These are phyloP conservation scores for Mus pahari DNA, from an alignment of 2,113 vertebrate genomes.

Conservation along the genomic window DNA sequence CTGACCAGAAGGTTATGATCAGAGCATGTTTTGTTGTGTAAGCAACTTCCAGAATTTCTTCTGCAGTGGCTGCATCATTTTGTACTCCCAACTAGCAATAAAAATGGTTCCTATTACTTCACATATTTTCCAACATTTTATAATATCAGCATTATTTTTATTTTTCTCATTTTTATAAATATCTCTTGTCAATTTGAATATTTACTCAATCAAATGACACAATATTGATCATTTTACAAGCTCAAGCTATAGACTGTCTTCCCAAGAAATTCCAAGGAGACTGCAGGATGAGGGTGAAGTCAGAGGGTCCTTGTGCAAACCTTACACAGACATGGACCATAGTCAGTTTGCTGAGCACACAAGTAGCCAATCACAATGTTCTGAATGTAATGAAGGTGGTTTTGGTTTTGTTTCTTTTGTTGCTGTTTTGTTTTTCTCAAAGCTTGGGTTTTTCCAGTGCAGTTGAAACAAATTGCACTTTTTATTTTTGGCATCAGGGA, in stretches of 20 bases:
- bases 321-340: not conserved
- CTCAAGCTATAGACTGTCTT: not conserved
- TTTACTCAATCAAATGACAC: not conserved
- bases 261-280: not conserved
- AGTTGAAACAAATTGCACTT: conserved; percentile 27
- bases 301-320: not conserved
- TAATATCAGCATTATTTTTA: not conserved
- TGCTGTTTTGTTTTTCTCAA: not conserved
- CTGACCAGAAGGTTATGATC: not conserved
- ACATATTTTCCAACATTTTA: not conserved
- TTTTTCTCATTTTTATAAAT: not conserved
- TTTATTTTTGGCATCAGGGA: conserved; percentile 19
- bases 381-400: not conserved
- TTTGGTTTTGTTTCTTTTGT: not conserved
- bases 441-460: conserved; percentile 14
- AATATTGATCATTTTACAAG: not conserved
- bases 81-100: not conserved
- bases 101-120: not conserved
- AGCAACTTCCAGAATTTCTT: not conserved
- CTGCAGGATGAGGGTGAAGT: not conserved
- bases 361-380: not conserved
- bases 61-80: not conserved
- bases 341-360: not conserved
- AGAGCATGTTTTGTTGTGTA: not conserved
- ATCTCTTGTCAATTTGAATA: not conserved